These are phyloP conservation scores for Diabrotica balteata DNA, from an alignment of 2,888 invertebrate genomes.

Conservation along the genomic window DNA sequence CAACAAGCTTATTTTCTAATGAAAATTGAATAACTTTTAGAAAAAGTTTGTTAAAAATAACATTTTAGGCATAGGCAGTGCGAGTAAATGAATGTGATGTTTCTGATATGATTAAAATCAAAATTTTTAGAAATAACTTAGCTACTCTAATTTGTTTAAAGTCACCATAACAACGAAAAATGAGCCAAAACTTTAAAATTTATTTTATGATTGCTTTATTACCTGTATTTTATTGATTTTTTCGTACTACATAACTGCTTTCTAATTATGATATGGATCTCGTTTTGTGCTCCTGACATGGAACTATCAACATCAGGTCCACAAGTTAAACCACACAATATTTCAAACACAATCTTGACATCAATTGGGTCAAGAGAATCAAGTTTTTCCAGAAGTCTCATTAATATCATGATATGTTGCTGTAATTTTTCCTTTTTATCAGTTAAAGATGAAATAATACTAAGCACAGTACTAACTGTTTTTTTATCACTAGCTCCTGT, in stretches of 20 bases:
- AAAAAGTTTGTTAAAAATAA: too few species aligned
- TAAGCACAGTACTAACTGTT: conserved; percentile 44
- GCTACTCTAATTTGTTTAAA: too few species aligned
- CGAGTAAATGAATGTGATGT: too few species aligned
- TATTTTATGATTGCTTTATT: neutral
- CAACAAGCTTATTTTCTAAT: too few species aligned
- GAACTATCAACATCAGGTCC: conserved; percentile 59
- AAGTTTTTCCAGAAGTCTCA: conserved; percentile 77
- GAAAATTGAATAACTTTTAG: too few species aligned
- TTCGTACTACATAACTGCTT: conserved; percentile 79
- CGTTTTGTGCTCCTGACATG: conserved; percentile 72
- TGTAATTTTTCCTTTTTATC: conserved; percentile 62
- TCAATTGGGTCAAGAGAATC: conserved; percentile 77
- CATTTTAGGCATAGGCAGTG: too few species aligned
- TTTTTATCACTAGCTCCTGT: conserved; percentile 49
- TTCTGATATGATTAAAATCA: too few species aligned
- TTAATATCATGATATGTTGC: conserved; percentile 67
- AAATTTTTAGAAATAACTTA: too few species aligned
- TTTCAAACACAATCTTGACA: conserved; percentile 78
- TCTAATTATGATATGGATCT: conserved; percentile 83
- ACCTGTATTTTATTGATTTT: conserved; percentile 67
- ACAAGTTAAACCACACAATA: conserved; percentile 78
- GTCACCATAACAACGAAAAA: too few species aligned
- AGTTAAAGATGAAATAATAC: conserved; percentile 47
- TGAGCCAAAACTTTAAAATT: too few species aligned